Evolutionary conservation across 2,888 invertebrate species (phyloP).

Genomic region (Anoplius nigerrimus): DNA sequence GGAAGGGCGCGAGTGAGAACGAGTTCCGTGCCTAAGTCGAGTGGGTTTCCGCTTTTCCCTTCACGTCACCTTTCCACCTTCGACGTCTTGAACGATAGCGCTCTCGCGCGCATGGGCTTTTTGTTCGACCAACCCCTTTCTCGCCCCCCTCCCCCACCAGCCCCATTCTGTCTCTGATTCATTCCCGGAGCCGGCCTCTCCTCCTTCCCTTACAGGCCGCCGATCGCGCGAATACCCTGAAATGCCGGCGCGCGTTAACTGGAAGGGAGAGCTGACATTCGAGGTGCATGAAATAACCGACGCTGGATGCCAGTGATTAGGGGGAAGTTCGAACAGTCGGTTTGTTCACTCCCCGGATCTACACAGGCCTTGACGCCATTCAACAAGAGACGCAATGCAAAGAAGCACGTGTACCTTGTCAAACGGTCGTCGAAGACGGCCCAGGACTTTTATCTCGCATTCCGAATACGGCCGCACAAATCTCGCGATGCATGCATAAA

Average conservation of each 20-base stretch:
- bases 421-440: no score
- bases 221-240: background rate
- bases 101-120: constrained; percentile 39
- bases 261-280: background rate
- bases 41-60: constrained; percentile 53
- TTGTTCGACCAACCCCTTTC: constrained; percentile 33
- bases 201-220: background rate
- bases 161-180: background rate
- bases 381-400: no score
- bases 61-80: constrained; percentile 54
- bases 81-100: constrained; percentile 49
- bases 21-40: constrained; percentile 44
- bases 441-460: no score
- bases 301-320: no score
- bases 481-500: no score
- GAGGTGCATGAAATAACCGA: background rate
- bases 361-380: no score
- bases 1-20: constrained; percentile 9
- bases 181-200: background rate
- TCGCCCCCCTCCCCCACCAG: constrained; percentile 12
- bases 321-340: no score
- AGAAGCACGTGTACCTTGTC: no score
- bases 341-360: no score
- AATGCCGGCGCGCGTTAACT: background rate
- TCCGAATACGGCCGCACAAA: no score